Evolutionary conservation across 2,888 invertebrate genomes (phyloP).

Genomic region (Spicauda simplicius): DNA sequence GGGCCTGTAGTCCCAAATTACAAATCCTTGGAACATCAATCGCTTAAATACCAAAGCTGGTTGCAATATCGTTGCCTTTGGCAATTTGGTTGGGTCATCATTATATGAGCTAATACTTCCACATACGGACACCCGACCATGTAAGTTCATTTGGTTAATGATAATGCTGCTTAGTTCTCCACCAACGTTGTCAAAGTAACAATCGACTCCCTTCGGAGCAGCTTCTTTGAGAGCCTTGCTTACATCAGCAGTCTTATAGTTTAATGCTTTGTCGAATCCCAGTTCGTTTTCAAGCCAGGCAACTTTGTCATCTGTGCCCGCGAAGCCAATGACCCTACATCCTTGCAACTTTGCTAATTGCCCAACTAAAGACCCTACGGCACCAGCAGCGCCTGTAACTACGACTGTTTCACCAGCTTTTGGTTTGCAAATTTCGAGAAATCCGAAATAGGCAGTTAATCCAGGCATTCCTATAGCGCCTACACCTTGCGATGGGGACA

Average conservation of each 20-base stretch:
- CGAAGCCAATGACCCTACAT: constrained; percentile 85
- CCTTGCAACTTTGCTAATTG: constrained; percentile 89
- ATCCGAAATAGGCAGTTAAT: constrained; percentile 88
- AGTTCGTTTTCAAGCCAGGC: constrained; percentile 86
- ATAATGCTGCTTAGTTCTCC: constrained; percentile 85
- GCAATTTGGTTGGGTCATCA: constrained; percentile 50
- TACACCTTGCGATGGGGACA: constrained; percentile 77
- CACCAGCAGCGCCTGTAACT: constrained; percentile 88
- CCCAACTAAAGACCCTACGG: constrained; percentile 89
- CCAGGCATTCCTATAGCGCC: constrained; percentile 87
- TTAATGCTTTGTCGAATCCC: constrained; percentile 87
- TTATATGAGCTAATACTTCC: constrained; percentile 69
- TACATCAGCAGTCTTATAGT: constrained; percentile 87
- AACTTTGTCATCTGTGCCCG: constrained; percentile 88
- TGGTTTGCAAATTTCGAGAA: constrained; percentile 86
- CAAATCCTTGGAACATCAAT: constrained; percentile 87
- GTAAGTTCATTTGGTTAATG: constrained; percentile 82
- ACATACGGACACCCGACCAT: constrained; percentile 56
- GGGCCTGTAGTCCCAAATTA: constrained; percentile 76
- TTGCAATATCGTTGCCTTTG: constrained; percentile 78
- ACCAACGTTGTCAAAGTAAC: constrained; percentile 90
- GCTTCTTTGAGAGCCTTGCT: constrained; percentile 80
- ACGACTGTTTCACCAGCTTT: constrained; percentile 87
- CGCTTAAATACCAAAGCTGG: constrained; percentile 82
- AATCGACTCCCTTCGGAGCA: constrained; percentile 88